These are phyloP conservation scores for Kryphioiulus occultus DNA, from an alignment of 2,888 invertebrate genomes.

Conservation along the genomic window DNA sequence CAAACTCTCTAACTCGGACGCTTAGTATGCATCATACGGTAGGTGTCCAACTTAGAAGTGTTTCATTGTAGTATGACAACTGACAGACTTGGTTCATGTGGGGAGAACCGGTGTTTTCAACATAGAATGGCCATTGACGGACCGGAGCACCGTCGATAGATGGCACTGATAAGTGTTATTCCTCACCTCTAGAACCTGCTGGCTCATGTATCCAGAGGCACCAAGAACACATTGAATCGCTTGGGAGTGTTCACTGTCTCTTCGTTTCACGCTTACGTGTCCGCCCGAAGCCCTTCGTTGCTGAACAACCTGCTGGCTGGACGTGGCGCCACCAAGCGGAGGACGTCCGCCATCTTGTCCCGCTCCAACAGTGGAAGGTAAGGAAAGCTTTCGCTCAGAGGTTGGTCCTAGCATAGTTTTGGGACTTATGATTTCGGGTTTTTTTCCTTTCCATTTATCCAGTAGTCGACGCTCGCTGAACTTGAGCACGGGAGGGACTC, in stretches of 20 bases:
- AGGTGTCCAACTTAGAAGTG: too few species aligned
- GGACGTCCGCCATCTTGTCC: conserved; percentile 83
- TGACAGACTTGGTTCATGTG: too few species aligned
- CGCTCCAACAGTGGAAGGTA: conserved; percentile 68
- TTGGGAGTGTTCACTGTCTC: conserved; percentile 97
- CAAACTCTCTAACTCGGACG: too few species aligned
- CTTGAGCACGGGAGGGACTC: conserved; percentile 85
- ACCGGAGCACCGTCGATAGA: neutral
- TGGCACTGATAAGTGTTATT: neutral
- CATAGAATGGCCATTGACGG: neutral
- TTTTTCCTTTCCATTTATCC: neutral
- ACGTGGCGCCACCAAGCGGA: conserved; percentile 86
- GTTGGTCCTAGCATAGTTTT: neutral
- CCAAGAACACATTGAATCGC: conserved; percentile 93
- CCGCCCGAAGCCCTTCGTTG: conserved; percentile 91
- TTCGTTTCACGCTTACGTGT: conserved; percentile 97
- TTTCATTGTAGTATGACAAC: too few species aligned
- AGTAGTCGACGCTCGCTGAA: conserved; percentile 82
- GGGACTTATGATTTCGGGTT: too few species aligned
- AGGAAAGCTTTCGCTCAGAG: neutral
- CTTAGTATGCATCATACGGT: too few species aligned
- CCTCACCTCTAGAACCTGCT: conserved; percentile 80
- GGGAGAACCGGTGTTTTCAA: neutral
- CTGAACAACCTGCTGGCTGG: conserved; percentile 90
- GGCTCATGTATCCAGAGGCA: conserved; percentile 92